Percentiles rank a stretch among this genome's conserved stretches.
Evolutionary conservation across 2,888 invertebrate species (phyloP).

Genomic region (Oscheius sp.): DNA sequence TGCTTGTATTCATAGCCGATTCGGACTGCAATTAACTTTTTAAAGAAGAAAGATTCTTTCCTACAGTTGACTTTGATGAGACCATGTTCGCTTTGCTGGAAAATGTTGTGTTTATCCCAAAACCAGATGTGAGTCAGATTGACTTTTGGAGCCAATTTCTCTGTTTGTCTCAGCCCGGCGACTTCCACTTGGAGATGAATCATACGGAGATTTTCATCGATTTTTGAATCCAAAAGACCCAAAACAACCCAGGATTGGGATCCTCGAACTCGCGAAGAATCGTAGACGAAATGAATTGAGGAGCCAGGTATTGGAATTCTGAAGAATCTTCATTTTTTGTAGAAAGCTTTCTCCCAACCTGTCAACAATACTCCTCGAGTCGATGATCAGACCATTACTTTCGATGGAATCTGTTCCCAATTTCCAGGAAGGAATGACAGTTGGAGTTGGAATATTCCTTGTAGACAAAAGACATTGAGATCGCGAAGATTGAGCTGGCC

Average conservation of each 20-base stretch:
- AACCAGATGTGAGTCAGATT: slow-evolving; percentile 93
- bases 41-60: too few species aligned
- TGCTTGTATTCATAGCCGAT: slow-evolving; percentile 90
- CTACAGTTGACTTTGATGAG: slow-evolving; percentile 91
- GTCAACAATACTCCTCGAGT: slow-evolving; percentile 23
- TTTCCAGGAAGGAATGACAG: slow-evolving; percentile 39
- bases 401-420: slow-evolving; percentile 9
- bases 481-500: slow-evolving; percentile 22
- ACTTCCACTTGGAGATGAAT: slow-evolving; percentile 88
- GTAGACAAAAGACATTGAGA: slow-evolving; percentile 39
- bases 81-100: slow-evolving; percentile 96
- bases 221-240: slow-evolving; percentile 82
- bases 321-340: not conserved
- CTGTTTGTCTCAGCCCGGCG: slow-evolving; percentile 45
- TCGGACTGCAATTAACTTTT: slow-evolving; percentile 57
- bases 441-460: slow-evolving; percentile 30
- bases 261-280: slow-evolving; percentile 91
- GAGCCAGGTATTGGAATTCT: slow-evolving; percentile 40
- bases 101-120: slow-evolving; percentile 97
- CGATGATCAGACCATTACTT: slow-evolving; percentile 4
- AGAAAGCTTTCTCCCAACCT: too few species aligned
- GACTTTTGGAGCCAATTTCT: slow-evolving; percentile 36
- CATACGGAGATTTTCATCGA: slow-evolving; percentile 83
- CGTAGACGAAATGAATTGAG: slow-evolving; percentile 80
- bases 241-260: slow-evolving; percentile 92